phyloP scores from a whole-genome alignment of 1,140 invertebrate genomes.

The Meloidogyne hapla region DNA sequence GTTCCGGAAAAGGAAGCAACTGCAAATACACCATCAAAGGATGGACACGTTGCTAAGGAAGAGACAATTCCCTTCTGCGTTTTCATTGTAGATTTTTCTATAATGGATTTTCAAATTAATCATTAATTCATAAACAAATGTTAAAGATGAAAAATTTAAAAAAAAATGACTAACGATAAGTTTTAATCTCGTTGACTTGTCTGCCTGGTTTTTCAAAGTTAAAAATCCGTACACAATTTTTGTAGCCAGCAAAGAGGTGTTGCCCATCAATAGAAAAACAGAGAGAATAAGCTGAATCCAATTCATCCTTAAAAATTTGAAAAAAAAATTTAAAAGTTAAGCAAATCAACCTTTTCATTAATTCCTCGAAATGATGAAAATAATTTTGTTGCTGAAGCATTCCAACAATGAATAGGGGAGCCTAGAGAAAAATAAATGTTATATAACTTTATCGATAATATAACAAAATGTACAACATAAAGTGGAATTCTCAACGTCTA shows the following conservation, averaged over 20 bases:
- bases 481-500: too few relatives aligned
- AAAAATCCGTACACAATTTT: conserved; percentile 35
- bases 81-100: neutral
- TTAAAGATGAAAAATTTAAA: neutral
- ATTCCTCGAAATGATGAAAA: conserved; percentile 37
- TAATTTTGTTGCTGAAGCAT: neutral
- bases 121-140: neutral
- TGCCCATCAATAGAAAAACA: conserved; percentile 41
- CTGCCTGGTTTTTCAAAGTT: conserved; percentile 36
- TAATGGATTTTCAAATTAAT: neutral
- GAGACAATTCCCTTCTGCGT: conserved; percentile 41
- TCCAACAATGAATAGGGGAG: conserved; percentile 41
- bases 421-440: neutral
- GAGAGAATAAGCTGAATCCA: conserved; percentile 40
- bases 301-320: conserved; percentile 35
- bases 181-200: conserved; percentile 46
- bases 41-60: conserved; percentile 41
- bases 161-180: conserved; percentile 39
- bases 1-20: conserved; percentile 32
- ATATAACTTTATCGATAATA: too few relatives aligned
- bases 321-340: neutral
- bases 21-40: conserved; percentile 45
- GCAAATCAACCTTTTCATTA: conserved; percentile 34
- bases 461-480: too few relatives aligned
- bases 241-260: conserved; percentile 41